Evolutionary conservation across 2,888 invertebrate species (phyloP), one percentile per base, ranked within the genome.

Genomic region (Brachynemurus nebulosus): DNA sequence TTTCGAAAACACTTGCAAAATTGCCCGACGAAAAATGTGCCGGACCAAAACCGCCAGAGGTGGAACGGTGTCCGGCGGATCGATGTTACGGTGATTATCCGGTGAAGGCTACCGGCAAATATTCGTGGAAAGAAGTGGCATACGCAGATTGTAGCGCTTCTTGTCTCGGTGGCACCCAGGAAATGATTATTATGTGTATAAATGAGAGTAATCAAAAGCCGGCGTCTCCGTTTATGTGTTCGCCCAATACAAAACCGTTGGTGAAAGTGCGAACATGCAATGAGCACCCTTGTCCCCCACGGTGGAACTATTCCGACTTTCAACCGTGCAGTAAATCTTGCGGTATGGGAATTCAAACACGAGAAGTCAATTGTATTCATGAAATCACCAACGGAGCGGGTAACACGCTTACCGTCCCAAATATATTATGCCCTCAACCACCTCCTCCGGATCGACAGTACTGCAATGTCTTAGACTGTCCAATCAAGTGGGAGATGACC

Each of bases 131-230:
- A 54, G 85, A 86, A 56, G 80, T 82, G 54, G 91, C 91, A 1
- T 92, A 86, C 56, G 89, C 89, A 0, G 85, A 88, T 48, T 97
- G 97, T 69, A 93, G 90, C 56, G 90, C 90, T 1, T 88, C 90
- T 7, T 97, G 96, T 59, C 72, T 95, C 2, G 93, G 93, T 52
- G 86, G 86, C 57, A 79, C 78, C 2, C 74, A 91, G 71, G 90
- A 91, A 61, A 70, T 89, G 27, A 85, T 91, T 51, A 86, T 91
- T 43, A 84, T 85, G 58, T 92, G 92, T 58, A 80, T 91, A 1
- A 70, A 90, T 47, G 89, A 89, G 54, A 86, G 86, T 57, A 89
- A 85, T 47, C 81, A 84, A 8, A 82, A 86, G 55, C 83, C 88
- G 3, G 89, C 91, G 0, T 86, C 85, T 5, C 89, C 89, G 0